Conservation (phyloP, 2,113 vertebrate genomes). For the Oceanites oceanicus region DNA sequence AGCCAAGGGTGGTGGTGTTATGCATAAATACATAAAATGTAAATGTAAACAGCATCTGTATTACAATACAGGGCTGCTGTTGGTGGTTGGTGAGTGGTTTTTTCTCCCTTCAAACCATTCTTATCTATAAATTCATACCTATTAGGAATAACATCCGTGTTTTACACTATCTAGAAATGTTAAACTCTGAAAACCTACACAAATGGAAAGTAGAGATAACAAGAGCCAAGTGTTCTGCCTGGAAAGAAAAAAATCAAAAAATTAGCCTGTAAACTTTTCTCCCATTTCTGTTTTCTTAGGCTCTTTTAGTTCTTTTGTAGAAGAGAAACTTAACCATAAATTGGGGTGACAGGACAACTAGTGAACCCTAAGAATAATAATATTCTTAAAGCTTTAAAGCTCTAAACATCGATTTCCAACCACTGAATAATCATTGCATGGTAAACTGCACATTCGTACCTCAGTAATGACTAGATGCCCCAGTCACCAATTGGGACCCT, state of each 20-base stretch:
- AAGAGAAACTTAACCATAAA: background rate
- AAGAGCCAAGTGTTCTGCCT: background rate
- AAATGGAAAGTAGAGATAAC: background rate
- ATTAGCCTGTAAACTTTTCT: background rate
- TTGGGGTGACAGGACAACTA: background rate
- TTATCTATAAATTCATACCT: background rate
- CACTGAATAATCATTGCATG: background rate
- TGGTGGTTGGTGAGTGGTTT: background rate
- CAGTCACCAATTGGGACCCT: background rate
- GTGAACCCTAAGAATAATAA: background rate
- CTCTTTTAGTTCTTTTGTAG: background rate
- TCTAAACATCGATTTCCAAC: background rate
- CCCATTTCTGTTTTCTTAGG: background rate
- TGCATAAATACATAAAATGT: background rate
- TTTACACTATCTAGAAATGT: background rate
- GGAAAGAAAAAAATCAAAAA: background rate
- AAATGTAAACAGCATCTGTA: background rate
- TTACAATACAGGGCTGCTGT: background rate
- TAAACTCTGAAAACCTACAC: background rate
- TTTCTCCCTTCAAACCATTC: background rate
- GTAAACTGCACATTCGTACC: background rate
- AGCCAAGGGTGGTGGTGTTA: background rate
- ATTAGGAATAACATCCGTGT: background rate
- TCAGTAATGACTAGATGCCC: background rate
- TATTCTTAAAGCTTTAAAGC: background rate